Evolutionary conservation across 2,888 invertebrate species (phyloP).

Genomic region (Cheilosia variabilis): DNA sequence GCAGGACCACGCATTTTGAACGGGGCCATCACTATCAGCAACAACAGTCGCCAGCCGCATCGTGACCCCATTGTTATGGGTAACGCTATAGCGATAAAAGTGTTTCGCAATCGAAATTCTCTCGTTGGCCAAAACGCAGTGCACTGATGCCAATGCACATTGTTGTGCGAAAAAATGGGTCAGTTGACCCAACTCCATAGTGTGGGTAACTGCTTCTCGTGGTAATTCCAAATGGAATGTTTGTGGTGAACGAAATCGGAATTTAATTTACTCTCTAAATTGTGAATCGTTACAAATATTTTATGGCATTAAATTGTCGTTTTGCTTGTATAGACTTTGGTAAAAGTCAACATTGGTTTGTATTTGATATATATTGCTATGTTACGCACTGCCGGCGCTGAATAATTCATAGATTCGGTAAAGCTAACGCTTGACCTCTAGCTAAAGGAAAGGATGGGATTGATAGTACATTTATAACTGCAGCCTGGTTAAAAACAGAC

Average conservation of each 20-base stretch:
- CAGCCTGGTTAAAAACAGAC: too few relatives aligned
- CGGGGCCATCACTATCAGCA: slow-evolving; percentile 29
- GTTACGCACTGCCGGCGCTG: not conserved
- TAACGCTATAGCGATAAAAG: slow-evolving; percentile 17
- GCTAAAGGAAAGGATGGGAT: too few relatives aligned
- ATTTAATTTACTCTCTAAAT: slow-evolving; percentile 36
- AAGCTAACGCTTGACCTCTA: too few relatives aligned
- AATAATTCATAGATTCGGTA: too few relatives aligned
- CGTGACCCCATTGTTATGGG: slow-evolving; percentile 28
- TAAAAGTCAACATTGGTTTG: not conserved
- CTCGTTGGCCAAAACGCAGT: slow-evolving; percentile 51
- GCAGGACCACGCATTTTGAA: slow-evolving; percentile 15
- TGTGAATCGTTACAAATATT: not conserved
- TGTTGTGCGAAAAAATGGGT: slow-evolving; percentile 36
- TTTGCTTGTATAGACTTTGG: not conserved
- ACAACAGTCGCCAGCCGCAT: slow-evolving; percentile 31
- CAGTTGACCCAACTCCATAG: slow-evolving; percentile 31
- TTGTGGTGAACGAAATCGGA: slow-evolving; percentile 39
- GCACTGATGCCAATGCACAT: slow-evolving; percentile 36
- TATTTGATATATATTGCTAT: not conserved
- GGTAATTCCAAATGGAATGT: slow-evolving; percentile 14
- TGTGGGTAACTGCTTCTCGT: slow-evolving; percentile 41
- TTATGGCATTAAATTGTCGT: not conserved
- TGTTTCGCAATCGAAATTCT: slow-evolving; percentile 23
- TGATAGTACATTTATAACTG: too few relatives aligned